phyloP scores from a whole-genome alignment of 2,888 invertebrate species.

The Nyleta sp. region DNA sequence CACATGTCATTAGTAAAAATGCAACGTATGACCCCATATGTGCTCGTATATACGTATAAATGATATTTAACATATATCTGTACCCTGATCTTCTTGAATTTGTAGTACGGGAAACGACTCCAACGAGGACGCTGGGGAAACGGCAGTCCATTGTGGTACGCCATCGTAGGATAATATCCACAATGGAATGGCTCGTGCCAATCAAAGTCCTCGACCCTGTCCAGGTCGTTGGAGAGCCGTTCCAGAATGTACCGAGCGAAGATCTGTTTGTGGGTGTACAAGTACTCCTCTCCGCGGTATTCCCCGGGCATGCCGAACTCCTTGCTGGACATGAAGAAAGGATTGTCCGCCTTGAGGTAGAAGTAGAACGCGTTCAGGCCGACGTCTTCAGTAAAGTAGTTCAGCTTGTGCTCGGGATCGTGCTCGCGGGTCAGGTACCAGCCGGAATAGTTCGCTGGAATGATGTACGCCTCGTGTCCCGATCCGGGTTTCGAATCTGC shows the following conservation, averaged over 20 bases:
- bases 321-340: slow-evolving; percentile 86
- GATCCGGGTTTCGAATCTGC: background rate
- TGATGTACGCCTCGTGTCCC: slow-evolving; percentile 73
- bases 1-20: background rate
- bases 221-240: slow-evolving; percentile 84
- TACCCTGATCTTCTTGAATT: slow-evolving; percentile 70
- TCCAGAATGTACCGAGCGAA: slow-evolving; percentile 84
- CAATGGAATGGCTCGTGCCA: slow-evolving; percentile 82
- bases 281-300: slow-evolving; percentile 83
- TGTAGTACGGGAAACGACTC: slow-evolving; percentile 71
- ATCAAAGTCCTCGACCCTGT: slow-evolving; percentile 82
- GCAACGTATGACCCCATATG: too few species aligned
- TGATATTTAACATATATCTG: slow-evolving; percentile 44
- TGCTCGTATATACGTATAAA: too few species aligned
- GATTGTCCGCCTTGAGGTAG: slow-evolving; percentile 85
- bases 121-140: slow-evolving; percentile 82
- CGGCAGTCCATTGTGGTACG: slow-evolving; percentile 84
- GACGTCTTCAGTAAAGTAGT: slow-evolving; percentile 89
- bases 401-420: slow-evolving; percentile 85
- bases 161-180: slow-evolving; percentile 85
- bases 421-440: slow-evolving; percentile 83
- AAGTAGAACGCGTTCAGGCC: slow-evolving; percentile 87
- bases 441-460: slow-evolving; percentile 86
- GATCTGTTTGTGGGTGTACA: slow-evolving; percentile 83
- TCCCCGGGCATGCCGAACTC: slow-evolving; percentile 80